These are phyloP conservation scores for Drosophila bunnanda DNA, from an alignment of 2,888 invertebrate genomes.

Conservation along the genomic window DNA sequence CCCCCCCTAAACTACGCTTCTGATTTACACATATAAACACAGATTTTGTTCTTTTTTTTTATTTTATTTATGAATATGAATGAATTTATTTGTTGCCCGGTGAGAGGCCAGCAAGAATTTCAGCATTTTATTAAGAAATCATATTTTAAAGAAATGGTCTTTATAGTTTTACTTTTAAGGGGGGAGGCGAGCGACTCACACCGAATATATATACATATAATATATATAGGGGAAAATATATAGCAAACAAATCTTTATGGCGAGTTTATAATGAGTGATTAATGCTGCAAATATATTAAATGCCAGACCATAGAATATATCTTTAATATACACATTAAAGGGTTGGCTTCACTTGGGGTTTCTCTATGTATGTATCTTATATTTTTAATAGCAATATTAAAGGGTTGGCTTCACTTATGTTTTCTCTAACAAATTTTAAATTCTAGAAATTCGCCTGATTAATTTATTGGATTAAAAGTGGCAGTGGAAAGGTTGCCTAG, in stretches of 20 bases:
- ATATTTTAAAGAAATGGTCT: slow-evolving; percentile 14
- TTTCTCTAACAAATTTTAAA: not conserved
- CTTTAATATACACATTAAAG: not conserved
- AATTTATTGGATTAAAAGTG: slow-evolving; percentile 27
- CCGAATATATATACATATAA: slow-evolving; percentile 4
- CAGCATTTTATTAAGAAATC: slow-evolving; percentile 27
- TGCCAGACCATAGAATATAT: not conserved
- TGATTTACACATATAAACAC: slow-evolving; percentile 25
- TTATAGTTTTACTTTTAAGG: slow-evolving; percentile 20
- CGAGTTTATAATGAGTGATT: slow-evolving; percentile 3
- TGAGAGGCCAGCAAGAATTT: slow-evolving; percentile 31
- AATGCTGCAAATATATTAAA: slow-evolving; percentile 5
- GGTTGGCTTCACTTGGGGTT: not conserved
- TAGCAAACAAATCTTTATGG: slow-evolving; percentile 4
- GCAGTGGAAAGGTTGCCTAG: slow-evolving; percentile 17
- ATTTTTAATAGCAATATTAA: not conserved
- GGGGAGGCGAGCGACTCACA: not conserved
- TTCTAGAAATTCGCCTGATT: slow-evolving; percentile 3
- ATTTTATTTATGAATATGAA: slow-evolving; percentile 32
- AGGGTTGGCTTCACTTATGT: not conserved
- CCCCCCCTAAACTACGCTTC: slow-evolving; percentile 17
- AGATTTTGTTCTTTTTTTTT: not conserved
- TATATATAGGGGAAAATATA: not conserved
- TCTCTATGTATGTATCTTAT: not conserved
- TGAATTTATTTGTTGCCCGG: slow-evolving; percentile 37